These are phyloP conservation scores for Chloromyia formosa DNA, from an alignment of 2,888 invertebrate genomes.

Conservation along the genomic window DNA sequence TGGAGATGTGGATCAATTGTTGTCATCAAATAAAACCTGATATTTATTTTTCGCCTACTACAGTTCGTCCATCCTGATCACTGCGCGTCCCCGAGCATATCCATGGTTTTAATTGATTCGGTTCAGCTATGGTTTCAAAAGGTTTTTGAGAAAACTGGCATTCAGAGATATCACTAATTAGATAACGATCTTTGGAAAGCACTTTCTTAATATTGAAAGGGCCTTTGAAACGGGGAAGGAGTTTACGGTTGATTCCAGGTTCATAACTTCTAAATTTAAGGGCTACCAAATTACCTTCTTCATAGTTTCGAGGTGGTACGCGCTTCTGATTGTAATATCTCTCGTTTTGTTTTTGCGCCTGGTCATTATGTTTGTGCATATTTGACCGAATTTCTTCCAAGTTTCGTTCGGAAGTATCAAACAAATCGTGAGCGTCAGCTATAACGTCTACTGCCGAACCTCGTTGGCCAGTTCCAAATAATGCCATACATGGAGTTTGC, in stretches of 20 bases:
- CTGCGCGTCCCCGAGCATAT: too few relatives aligned
- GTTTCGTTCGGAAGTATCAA: background rate
- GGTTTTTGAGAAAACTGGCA: background rate
- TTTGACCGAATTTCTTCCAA: background rate
- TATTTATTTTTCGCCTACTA: too few relatives aligned
- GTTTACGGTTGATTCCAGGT: background rate
- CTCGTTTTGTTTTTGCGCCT: background rate
- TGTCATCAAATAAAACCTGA: too few relatives aligned
- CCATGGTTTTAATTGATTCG: too few relatives aligned
- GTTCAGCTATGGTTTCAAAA: background rate
- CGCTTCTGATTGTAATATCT: background rate
- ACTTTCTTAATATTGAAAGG: too few relatives aligned
- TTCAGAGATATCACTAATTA: background rate
- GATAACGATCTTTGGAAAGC: too few relatives aligned
- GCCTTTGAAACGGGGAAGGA: background rate
- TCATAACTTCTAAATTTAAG: background rate
- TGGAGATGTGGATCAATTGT: too few relatives aligned
- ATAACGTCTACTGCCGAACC: background rate
- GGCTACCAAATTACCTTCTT: background rate
- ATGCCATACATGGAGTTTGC: background rate
- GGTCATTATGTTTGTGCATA: background rate
- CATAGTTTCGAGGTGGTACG: background rate
- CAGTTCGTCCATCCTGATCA: too few relatives aligned
- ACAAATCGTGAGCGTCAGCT: background rate
- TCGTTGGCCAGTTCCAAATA: conserved; percentile 6